Percentiles rank a stretch among this genome's conserved stretches.
Conservation (phyloP, 2,888 invertebrate genomes). For the Erynnis tages region DNA sequence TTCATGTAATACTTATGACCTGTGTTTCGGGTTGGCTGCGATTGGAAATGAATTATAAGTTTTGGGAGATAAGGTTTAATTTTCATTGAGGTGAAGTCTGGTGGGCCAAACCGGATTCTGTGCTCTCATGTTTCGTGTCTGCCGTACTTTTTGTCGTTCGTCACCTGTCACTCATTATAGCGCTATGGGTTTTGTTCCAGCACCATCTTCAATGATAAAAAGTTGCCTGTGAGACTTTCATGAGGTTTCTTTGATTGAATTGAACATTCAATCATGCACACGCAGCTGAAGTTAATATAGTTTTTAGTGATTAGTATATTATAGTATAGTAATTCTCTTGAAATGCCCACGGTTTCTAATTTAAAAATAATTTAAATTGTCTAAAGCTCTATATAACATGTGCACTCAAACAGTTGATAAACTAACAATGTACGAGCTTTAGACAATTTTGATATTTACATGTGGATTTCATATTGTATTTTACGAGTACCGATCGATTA, state of each 20-base stretch:
- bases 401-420: no score
- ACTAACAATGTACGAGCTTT: no score
- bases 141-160: constrained; percentile 33
- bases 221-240: constrained; percentile 6
- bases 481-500: no score
- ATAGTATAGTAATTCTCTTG: no score
- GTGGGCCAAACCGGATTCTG: constrained; percentile 34
- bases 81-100: constrained; percentile 16
- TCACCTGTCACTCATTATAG: constrained; percentile 39
- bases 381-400: no score
- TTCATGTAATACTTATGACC: constrained; percentile 32
- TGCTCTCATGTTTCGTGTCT: constrained; percentile 29
- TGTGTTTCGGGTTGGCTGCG: constrained; percentile 13
- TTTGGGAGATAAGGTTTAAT: constrained; percentile 7
- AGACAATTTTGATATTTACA: no score
- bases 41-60: constrained; percentile 1
- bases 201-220: constrained; percentile 6
- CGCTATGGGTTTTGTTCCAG: constrained; percentile 24
- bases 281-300: no score
- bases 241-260: constrained; percentile 1
- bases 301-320: no score
- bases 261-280: neutral
- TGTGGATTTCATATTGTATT: no score
- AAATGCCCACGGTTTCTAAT: no score
- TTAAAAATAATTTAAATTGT: no score